Evolutionary conservation across 2,797 vertebrate species (phyloP).

Genomic region (Falco rusticolus): DNA sequence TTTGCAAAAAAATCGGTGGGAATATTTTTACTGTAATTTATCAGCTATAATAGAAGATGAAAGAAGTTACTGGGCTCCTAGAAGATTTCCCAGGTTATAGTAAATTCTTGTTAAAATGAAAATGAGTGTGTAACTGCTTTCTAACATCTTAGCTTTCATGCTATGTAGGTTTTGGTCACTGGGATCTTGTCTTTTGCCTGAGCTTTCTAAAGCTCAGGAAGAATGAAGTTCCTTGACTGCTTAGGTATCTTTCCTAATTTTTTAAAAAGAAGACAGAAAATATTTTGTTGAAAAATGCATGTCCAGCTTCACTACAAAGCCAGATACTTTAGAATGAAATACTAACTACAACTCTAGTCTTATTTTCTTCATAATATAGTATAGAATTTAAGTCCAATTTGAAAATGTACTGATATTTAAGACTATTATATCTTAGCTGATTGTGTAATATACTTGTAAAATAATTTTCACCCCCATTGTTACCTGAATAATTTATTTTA

Average conservation of each 20-base stretch:
- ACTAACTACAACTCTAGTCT: background rate
- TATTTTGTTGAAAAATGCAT: background rate
- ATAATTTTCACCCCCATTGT: background rate
- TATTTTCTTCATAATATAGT: background rate
- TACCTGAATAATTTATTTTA: conserved; percentile 21
- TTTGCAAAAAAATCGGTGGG: background rate
- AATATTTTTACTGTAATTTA: background rate
- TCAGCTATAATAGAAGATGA: background rate
- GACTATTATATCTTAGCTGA: background rate
- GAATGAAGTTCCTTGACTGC: background rate
- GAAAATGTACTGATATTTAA: background rate
- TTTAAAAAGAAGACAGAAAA: background rate
- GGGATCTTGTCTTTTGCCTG: background rate
- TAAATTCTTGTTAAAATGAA: background rate
- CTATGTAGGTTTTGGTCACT: background rate
- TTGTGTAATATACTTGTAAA: background rate
- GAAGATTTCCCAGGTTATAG: background rate
- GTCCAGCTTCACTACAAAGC: background rate
- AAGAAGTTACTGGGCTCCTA: background rate
- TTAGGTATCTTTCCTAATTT: background rate
- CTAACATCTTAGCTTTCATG: background rate
- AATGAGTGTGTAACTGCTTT: background rate
- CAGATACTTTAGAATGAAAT: background rate
- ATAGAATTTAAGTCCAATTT: background rate
- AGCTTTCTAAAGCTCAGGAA: background rate